phyloP scores from a whole-genome alignment of 2,888 invertebrate genomes.

The Calephelis perditalis region DNA sequence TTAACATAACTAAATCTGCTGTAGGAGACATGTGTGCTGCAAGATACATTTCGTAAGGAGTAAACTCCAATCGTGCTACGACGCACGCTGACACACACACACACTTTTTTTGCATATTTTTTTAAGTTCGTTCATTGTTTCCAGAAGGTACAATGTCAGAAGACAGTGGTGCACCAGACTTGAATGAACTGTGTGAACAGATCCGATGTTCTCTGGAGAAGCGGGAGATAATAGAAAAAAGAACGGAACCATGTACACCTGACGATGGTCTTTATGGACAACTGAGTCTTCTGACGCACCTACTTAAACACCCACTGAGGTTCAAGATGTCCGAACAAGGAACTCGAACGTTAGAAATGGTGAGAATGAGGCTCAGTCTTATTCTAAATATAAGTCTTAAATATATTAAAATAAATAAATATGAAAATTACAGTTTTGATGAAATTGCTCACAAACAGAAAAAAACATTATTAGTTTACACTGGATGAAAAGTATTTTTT shows the following conservation, averaged over 20 bases:
- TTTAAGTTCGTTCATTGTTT: background rate
- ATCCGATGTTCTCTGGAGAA: conserved; percentile 86
- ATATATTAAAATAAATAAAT: too few relatives aligned
- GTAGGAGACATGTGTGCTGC: too few relatives aligned
- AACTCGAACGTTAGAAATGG: conserved; percentile 80
- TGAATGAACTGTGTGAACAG: conserved; percentile 86
- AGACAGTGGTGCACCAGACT: conserved; percentile 69
- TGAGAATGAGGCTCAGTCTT: conserved; percentile 35
- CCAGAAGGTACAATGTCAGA: conserved; percentile 66
- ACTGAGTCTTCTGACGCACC: conserved; percentile 90
- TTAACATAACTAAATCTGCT: too few relatives aligned
- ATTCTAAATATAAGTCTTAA: too few relatives aligned
- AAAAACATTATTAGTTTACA: too few relatives aligned
- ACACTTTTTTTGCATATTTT: background rate
- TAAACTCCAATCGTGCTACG: too few relatives aligned
- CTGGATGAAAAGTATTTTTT: too few relatives aligned
- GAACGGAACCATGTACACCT: conserved; percentile 87
- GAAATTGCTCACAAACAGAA: too few relatives aligned
- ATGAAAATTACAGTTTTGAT: too few relatives aligned
- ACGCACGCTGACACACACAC: too few relatives aligned
- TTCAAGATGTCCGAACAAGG: conserved; percentile 91
- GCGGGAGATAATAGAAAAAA: conserved; percentile 89
- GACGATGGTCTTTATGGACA: conserved; percentile 95
- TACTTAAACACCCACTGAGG: conserved; percentile 92
- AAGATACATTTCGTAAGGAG: too few relatives aligned